Evolutionary conservation across 2,888 invertebrate species (phyloP).

Genomic region (Dastarcus helophoroides): DNA sequence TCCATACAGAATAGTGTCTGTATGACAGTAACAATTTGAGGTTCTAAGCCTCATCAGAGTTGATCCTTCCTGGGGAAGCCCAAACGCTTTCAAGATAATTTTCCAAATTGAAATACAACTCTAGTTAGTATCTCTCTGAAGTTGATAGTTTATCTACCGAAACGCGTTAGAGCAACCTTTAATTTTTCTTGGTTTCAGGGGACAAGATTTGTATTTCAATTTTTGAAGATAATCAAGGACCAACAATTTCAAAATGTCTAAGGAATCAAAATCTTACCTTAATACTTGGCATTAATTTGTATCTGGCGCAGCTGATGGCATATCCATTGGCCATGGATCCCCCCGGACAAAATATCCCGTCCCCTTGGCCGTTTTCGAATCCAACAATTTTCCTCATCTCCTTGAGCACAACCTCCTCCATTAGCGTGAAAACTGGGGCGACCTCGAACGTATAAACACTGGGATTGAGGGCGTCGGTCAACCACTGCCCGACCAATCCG

Average conservation of each 20-base stretch:
- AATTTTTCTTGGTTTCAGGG: too few species aligned
- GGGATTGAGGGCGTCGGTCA: constrained; percentile 75
- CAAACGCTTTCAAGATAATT: too few species aligned
- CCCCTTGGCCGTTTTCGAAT: constrained; percentile 60
- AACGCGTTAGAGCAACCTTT: too few species aligned
- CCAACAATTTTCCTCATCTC: constrained; percentile 74
- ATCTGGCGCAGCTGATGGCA: constrained; percentile 78
- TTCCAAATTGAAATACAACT: too few species aligned
- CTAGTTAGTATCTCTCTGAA: too few species aligned
- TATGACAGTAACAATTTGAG: too few species aligned
- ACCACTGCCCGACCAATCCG: constrained; percentile 72
- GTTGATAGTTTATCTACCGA: too few species aligned
- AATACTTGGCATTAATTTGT: constrained; percentile 56
- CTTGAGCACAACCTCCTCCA: constrained; percentile 70
- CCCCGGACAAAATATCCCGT: constrained; percentile 83
- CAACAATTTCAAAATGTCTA: background rate
- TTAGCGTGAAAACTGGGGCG: constrained; percentile 74
- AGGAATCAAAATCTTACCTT: constrained; percentile 45
- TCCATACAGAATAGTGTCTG: too few species aligned
- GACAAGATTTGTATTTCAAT: too few species aligned
- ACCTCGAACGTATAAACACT: constrained; percentile 87
- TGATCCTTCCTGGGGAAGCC: too few species aligned
- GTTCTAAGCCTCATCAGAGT: too few species aligned
- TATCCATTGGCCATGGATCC: constrained; percentile 86
- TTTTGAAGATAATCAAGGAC: too few species aligned